Conservation (phyloP, 2,888 invertebrate genomes). For the Ennomos quercinarius region DNA sequence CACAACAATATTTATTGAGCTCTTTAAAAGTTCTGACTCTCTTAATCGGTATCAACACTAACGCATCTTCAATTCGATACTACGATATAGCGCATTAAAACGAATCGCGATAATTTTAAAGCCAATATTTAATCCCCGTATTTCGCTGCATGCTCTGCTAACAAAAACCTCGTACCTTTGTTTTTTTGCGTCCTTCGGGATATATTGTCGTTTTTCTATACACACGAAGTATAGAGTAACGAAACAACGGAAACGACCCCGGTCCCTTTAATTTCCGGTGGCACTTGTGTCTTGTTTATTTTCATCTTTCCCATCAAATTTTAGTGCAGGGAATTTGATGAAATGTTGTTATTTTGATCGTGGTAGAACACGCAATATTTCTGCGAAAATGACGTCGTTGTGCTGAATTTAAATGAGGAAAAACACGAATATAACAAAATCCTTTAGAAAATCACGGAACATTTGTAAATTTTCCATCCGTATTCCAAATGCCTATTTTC, state of each 20-base stretch:
- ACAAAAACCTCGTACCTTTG: conserved; percentile 41
- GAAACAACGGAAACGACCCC: conserved; percentile 56
- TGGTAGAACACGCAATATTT: conserved; percentile 10
- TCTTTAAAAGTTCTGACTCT: no score
- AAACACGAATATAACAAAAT: no score
- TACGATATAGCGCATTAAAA: conserved; percentile 8
- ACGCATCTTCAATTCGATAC: background rate
- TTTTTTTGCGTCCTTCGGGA: conserved; percentile 45
- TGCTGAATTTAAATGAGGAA: background rate
- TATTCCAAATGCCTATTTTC: no score
- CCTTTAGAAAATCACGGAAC: no score
- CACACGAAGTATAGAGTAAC: conserved; percentile 41
- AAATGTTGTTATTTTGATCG: conserved; percentile 34
- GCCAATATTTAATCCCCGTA: conserved; percentile 32
- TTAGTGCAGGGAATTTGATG: conserved; percentile 46
- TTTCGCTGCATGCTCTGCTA: conserved; percentile 24
- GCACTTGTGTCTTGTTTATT: conserved; percentile 66
- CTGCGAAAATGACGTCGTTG: conserved; percentile 3
- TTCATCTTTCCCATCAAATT: conserved; percentile 59
- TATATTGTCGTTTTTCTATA: conserved; percentile 59
- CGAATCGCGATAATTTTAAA: conserved; percentile 25
- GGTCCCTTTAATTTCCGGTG: conserved; percentile 73
- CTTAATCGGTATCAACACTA: no score
- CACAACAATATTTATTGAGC: no score
- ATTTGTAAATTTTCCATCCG: no score